A percentile compares a stretch with the other conserved stretches of the same genome.
Evolutionary conservation across 2,797 vertebrate species (phyloP).

Genomic region (Mus minutoides): DNA sequence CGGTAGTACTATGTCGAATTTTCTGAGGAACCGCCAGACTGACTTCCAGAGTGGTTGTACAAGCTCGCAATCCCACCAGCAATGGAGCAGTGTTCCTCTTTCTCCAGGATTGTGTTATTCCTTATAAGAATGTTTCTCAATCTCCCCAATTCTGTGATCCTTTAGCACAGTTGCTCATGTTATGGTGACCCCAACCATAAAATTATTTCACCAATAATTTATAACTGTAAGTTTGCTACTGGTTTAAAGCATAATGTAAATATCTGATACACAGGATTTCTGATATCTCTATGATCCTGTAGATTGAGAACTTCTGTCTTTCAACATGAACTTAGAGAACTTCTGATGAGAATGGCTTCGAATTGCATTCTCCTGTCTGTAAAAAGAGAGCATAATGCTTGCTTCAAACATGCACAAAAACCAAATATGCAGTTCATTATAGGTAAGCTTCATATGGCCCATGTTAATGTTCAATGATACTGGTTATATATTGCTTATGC

Average conservation of each 20-base stretch:
- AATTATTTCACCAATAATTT: background rate
- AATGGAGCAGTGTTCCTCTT: too few species aligned
- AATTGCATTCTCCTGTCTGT: background rate
- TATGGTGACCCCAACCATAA: background rate
- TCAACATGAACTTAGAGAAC: background rate
- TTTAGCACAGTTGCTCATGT: background rate
- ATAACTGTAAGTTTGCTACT: background rate
- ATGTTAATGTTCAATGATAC: background rate
- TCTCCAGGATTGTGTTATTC: background rate
- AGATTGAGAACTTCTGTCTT: background rate
- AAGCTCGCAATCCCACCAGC: too few species aligned
- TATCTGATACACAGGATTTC: background rate
- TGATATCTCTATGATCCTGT: background rate
- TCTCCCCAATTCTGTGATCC: background rate
- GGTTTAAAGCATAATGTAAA: background rate
- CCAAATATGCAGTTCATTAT: background rate
- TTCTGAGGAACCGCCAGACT: too few species aligned
- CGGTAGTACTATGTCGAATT: too few species aligned
- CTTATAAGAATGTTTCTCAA: background rate
- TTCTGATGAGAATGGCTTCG: background rate
- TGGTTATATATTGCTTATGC: background rate
- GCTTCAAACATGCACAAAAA: background rate
- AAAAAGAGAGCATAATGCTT: background rate
- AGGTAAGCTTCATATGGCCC: background rate
- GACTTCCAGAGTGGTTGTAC: too few species aligned